Evolutionary conservation across 2,113 vertebrate genomes (phyloP).

Genomic region (Synodontis membranacea): DNA sequence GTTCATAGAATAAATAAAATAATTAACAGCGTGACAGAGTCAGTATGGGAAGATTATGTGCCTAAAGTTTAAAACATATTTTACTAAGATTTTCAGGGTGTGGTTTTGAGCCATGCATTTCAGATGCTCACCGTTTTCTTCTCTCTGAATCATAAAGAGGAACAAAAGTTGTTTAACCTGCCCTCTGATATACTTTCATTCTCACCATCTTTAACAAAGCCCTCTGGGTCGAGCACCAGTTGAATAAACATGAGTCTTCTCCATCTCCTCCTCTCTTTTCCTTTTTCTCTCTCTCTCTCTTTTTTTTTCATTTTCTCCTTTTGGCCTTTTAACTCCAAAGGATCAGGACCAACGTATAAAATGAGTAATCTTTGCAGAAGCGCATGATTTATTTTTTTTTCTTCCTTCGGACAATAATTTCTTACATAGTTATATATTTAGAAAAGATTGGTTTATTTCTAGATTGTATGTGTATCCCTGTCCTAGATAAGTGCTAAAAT

Average conservation of each 20-base stretch:
- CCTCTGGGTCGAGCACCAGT: constrained; percentile 51
- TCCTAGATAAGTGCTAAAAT: not conserved
- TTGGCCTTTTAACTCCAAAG: not conserved
- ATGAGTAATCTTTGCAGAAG: not conserved
- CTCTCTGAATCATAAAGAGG: constrained; percentile 7
- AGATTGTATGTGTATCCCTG: not conserved
- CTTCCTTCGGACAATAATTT: not conserved
- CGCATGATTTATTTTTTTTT: not conserved
- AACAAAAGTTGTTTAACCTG: constrained; percentile 36
- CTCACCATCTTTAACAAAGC: constrained; percentile 33
- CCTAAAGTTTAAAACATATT: not conserved
- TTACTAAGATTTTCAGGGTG: not conserved
- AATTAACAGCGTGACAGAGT: not conserved
- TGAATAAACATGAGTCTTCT: constrained; percentile 53
- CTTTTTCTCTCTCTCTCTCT: not conserved
- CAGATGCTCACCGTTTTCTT: not conserved
- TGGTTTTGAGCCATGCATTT: not conserved
- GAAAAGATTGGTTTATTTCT: not conserved
- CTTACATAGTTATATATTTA: not conserved
- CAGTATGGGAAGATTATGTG: not conserved
- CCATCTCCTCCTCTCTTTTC: constrained; percentile 8
- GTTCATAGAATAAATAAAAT: not conserved
- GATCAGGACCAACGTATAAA: not conserved
- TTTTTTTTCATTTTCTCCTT: not conserved
- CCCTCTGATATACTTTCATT: constrained; percentile 4